Evolutionary conservation across 2,113 vertebrate species (phyloP), one percentile per base, ranked within the genome.

Genomic region (Pluvialis apricaria): DNA sequence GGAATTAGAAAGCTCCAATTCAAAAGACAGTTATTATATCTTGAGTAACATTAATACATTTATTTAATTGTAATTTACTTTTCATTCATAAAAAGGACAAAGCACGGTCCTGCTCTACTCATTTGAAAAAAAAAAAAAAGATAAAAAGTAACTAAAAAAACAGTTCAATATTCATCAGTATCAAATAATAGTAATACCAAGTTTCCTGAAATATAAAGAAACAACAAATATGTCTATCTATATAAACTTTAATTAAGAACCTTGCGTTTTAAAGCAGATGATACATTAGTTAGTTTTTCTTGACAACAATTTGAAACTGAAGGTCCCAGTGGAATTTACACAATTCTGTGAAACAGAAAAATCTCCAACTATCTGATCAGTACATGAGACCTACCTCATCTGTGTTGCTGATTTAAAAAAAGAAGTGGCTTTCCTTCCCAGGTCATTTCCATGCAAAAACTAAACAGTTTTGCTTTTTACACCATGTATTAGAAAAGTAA

Each of bases 211-310:
- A 97, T 98, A 98, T 97, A 98, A 98, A 98, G 97, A 98, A 99
- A 98, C 96, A 98, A 97, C 96, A 98, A 98, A 97, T 98, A 93
- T 97, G 93, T 98, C 97, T 98, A 98, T 92, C 98, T 98, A 97
- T 98, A 98, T 98, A 98, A 98, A 98, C 94, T 98, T 98, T 98
- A 98, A 98, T 98, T 97, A 97, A 97, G 97, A 98, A 98, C 97
- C 96, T 97, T 98, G 97, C 78, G 1, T 96, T 96, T 97, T 97
- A 97, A 98, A 98, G 97, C 97, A 96, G 97, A 97, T 98, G 95
- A 96, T 96, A 98, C 95, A 98, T 91, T 96, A 96, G 95, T 98
- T 98, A 98, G 94, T 93, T 95, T 94, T 90, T 82, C 85, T 97
- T 91, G 90, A 98, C 96, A 97, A 94, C 90, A 87, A 82, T 95